Conservation (phyloP, 2,888 invertebrate species). For the Uropetala carovei region DNA sequence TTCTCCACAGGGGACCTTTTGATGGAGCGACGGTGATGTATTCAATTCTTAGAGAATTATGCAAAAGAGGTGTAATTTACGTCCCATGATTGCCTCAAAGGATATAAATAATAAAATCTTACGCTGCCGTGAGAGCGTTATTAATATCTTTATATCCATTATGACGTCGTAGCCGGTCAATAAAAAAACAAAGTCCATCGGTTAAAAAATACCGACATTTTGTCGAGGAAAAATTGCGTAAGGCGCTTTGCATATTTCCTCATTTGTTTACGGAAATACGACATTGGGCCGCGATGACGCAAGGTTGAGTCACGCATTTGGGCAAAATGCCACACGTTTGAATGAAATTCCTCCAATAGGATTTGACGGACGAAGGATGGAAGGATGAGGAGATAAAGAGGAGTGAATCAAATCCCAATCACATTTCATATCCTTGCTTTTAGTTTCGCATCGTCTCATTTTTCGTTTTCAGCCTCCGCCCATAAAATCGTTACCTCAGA, state of each 20-base stretch:
- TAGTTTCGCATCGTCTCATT: too few relatives aligned
- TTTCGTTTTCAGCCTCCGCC: too few relatives aligned
- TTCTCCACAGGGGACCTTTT: not conserved
- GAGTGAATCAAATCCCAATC: too few relatives aligned
- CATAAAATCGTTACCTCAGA: too few relatives aligned
- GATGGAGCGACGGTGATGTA: not conserved
- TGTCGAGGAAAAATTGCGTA: conserved; percentile 38
- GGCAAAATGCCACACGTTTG: conserved; percentile 56
- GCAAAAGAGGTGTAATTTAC: not conserved
- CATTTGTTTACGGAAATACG: conserved; percentile 63
- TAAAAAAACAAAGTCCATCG: not conserved
- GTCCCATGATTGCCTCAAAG: not conserved
- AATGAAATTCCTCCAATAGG: conserved; percentile 39
- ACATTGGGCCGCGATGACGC: conserved; percentile 43
- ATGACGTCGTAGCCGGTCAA: not conserved
- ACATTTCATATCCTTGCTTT: too few relatives aligned
- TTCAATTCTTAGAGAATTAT: conserved; percentile 2
- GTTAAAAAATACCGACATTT: not conserved
- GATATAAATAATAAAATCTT: not conserved
- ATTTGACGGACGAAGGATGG: not conserved
- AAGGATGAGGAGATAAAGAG: not conserved
- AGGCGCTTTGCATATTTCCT: conserved; percentile 52
- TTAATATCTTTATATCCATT: not conserved
- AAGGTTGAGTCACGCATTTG: conserved; percentile 51
- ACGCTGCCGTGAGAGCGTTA: not conserved